Percentiles rank a stretch among this genome's conserved stretches.
These are phyloP conservation scores for Diacarnus erythraeanus DNA, from an alignment of 37 sponge, comb jelly and placozoan genomes.

Conservation along the genomic window DNA sequence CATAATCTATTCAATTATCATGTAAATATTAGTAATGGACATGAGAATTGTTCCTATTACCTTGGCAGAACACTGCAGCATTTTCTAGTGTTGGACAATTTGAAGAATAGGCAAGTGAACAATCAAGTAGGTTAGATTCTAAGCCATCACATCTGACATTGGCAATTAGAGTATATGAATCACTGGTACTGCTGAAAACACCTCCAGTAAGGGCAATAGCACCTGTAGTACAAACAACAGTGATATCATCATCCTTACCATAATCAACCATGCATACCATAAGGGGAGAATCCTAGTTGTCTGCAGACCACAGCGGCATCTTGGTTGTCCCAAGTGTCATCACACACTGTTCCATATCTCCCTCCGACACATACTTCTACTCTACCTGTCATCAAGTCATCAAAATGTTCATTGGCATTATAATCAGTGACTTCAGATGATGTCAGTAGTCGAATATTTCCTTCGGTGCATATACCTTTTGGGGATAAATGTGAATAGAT, in stretches of 20 bases:
- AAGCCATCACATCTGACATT: not conserved
- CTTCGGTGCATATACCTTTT: slow-evolving; percentile 22
- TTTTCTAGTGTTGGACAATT: not conserved
- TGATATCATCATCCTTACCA: not conserved
- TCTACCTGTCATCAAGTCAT: not conserved
- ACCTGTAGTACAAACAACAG: not conserved
- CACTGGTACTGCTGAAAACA: not conserved
- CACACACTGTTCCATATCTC: slow-evolving; percentile 18
- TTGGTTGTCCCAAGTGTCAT: slow-evolving; percentile 25
- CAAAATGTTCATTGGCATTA: not conserved
- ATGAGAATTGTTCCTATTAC: not conserved
- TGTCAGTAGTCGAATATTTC: slow-evolving; percentile 13
- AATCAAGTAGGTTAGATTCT: not conserved
- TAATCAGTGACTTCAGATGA: not conserved
- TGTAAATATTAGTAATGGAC: not conserved
- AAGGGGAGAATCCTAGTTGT: slow-evolving; percentile 37
- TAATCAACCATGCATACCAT: not conserved
- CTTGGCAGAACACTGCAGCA: slow-evolving; percentile 6
- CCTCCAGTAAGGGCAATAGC: slow-evolving; percentile 3
- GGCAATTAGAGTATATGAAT: not conserved
- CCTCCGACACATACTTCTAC: slow-evolving; percentile 19
- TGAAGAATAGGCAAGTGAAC: not conserved
- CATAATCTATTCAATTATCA: not conserved
- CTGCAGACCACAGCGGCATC: slow-evolving; percentile 47
- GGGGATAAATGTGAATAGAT: too few relatives aligned